Evolutionary conservation across 1,140 invertebrate species (phyloP).

Genomic region (Drosophila bipectinata): DNA sequence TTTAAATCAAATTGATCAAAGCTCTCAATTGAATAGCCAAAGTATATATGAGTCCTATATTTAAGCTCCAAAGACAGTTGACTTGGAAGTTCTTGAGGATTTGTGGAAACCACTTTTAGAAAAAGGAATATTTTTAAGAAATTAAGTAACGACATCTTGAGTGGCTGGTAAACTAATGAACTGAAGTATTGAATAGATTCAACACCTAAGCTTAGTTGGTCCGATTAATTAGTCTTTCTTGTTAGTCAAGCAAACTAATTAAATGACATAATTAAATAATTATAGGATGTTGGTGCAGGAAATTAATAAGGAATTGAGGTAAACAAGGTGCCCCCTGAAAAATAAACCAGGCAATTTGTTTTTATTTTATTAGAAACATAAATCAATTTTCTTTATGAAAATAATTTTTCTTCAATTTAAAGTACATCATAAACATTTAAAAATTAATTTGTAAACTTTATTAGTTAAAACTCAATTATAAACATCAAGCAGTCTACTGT

Average conservation of each 20-base stretch:
- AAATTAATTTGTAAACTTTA: neutral
- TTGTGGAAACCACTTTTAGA: neutral
- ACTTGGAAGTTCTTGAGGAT: neutral
- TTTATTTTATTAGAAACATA: no score
- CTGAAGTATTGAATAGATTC: neutral
- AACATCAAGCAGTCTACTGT: conserved; percentile 23
- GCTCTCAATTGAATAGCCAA: neutral
- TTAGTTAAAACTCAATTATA: neutral
- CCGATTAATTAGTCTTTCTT: conserved; percentile 4
- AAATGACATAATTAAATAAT: conserved; percentile 5
- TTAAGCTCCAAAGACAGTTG: conserved; percentile 12
- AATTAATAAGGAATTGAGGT: neutral
- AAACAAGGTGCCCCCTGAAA: neutral
- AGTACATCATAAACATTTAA: neutral
- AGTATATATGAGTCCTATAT: conserved; percentile 20
- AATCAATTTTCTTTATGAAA: no score
- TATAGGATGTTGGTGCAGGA: neutral
- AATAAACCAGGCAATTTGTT: no score
- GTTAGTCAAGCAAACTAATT: conserved; percentile 9
- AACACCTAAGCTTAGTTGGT: neutral
- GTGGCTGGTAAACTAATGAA: conserved; percentile 8
- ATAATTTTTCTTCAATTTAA: neutral
- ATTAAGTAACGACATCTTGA: conserved; percentile 20
- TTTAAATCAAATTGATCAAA: neutral
- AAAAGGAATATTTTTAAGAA: neutral